Evolutionary conservation across 2,888 invertebrate species (phyloP).

Genomic region (Pollenia labialis): DNA sequence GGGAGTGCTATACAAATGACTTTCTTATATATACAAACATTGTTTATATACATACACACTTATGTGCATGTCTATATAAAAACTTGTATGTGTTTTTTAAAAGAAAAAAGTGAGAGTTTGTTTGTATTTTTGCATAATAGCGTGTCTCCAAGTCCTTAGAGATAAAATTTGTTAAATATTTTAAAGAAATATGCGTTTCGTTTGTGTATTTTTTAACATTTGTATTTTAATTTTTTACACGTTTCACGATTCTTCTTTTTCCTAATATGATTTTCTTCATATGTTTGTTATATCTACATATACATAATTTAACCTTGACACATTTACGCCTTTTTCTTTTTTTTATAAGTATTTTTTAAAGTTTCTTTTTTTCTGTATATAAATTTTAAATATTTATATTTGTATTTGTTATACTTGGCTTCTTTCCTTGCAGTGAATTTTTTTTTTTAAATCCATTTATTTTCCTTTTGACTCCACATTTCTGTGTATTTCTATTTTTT

Average conservation of each 20-base stretch:
- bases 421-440: slow-evolving; percentile 38
- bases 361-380: background rate
- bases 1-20: slow-evolving; percentile 58
- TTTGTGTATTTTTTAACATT: background rate
- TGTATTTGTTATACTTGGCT: slow-evolving; percentile 49
- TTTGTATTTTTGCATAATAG: slow-evolving; percentile 52
- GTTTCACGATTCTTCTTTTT: background rate
- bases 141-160: slow-evolving; percentile 65
- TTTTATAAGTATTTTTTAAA: background rate
- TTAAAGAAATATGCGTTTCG: slow-evolving; percentile 29
- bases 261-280: background rate
- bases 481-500: slow-evolving; percentile 14
- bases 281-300: background rate
- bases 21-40: background rate
- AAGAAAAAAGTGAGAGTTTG: background rate
- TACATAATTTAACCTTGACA: slow-evolving; percentile 54
- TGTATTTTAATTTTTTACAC: slow-evolving; percentile 8
- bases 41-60: background rate
- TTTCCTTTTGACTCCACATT: slow-evolving; percentile 58
- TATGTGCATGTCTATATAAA: background rate
- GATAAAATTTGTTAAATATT: slow-evolving; percentile 39
- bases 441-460: slow-evolving; percentile 51
- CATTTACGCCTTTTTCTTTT: slow-evolving; percentile 29
- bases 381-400: slow-evolving; percentile 1
- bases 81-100: background rate